These are phyloP conservation scores for Magallana nippona DNA, from an alignment of 2,888 invertebrate species.

Conservation along the genomic window DNA sequence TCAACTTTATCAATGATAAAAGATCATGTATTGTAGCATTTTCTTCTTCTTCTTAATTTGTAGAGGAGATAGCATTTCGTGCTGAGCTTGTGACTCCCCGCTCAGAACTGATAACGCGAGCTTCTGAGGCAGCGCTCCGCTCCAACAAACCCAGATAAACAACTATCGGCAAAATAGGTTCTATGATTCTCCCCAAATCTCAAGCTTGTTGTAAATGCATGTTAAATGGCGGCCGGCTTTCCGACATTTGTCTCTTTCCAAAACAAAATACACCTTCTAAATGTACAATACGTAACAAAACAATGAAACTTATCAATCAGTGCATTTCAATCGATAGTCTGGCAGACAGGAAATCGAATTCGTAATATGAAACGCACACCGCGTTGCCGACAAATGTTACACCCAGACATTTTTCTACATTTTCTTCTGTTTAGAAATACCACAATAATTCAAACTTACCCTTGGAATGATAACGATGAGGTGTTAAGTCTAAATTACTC, in stretches of 20 bases:
- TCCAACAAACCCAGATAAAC: slow-evolving; percentile 18
- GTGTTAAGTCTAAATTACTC: slow-evolving; percentile 7
- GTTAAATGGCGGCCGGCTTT: background rate
- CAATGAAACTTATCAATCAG: background rate
- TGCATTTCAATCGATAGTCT: slow-evolving; percentile 21
- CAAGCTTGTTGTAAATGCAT: background rate
- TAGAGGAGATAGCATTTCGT: slow-evolving; percentile 14
- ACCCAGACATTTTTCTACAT: background rate
- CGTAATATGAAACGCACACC: background rate
- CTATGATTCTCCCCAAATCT: background rate
- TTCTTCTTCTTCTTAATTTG: slow-evolving; percentile 17
- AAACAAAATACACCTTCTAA: too few species aligned
- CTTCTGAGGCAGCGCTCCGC: slow-evolving; percentile 26
- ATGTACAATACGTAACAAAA: background rate
- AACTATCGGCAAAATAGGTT: background rate
- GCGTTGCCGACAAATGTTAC: slow-evolving; percentile 17
- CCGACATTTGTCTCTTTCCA: background rate
- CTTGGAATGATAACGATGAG: slow-evolving; percentile 19
- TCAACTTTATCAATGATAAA: background rate
- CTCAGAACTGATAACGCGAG: slow-evolving; percentile 18
- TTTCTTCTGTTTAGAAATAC: background rate
- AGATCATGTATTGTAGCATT: too few species aligned
- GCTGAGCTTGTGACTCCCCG: background rate
- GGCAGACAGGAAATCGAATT: slow-evolving; percentile 19
- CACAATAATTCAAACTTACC: background rate